These are phyloP conservation scores for Meandrina meandrites DNA, from an alignment of 92 coral and sea anemone species.

Conservation along the genomic window DNA sequence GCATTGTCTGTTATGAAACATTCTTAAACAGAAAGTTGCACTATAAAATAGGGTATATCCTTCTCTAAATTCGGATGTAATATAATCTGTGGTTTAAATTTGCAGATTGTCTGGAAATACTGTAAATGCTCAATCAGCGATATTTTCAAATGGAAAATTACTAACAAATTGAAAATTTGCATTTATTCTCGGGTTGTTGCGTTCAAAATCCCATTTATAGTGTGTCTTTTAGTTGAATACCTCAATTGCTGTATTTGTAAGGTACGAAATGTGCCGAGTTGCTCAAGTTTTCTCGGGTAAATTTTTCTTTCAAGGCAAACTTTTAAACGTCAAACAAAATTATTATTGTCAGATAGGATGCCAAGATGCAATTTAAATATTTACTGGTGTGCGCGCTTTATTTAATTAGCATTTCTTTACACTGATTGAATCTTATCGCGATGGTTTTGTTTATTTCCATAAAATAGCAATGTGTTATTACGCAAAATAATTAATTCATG, in stretches of 20 bases:
- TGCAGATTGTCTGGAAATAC: neutral
- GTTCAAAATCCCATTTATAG: neutral
- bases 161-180: neutral
- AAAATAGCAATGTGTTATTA: neutral
- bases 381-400: too few relatives aligned
- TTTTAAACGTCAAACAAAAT: neutral
- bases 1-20: neutral
- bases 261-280: neutral
- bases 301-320: neutral
- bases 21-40: neutral
- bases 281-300: neutral
- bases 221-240: neutral
- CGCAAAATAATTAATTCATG: too few relatives aligned
- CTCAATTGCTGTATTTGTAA: neutral
- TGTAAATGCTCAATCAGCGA: neutral
- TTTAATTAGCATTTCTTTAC: too few relatives aligned
- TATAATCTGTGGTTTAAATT: too few relatives aligned
- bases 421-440: too few relatives aligned
- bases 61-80: too few relatives aligned
- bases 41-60: neutral
- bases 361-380: too few relatives aligned
- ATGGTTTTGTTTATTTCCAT: neutral
- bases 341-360: neutral
- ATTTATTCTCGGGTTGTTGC: too few relatives aligned
- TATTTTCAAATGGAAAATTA: too few relatives aligned